A percentile compares a stretch with the other conserved stretches of the same genome.
phyloP scores from a whole-genome alignment of 2,797 vertebrate species.

The Malurus splendens region DNA sequence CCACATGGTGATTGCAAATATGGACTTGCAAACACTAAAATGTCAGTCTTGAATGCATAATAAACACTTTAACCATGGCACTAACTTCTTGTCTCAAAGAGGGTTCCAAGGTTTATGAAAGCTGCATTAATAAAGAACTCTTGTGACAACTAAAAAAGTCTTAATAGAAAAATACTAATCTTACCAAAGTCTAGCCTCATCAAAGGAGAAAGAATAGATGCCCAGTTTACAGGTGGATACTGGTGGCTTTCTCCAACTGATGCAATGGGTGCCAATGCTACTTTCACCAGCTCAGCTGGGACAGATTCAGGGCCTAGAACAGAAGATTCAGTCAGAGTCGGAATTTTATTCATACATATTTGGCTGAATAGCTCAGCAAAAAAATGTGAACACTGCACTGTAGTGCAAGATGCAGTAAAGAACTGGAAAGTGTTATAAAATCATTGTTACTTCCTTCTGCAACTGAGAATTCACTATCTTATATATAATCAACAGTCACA shows the following conservation, averaged over 20 bases:
- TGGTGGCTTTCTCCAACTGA: constrained; percentile 78
- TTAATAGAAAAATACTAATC: background rate
- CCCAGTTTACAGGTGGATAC: constrained; percentile 93
- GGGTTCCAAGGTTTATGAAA: background rate
- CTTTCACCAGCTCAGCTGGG: constrained; percentile 72
- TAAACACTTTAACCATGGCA: background rate
- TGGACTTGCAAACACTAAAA: background rate
- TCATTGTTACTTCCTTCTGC: background rate
- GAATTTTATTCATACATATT: background rate
- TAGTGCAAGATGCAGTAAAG: background rate
- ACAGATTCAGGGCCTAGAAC: constrained; percentile 81
- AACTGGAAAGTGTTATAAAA: background rate
- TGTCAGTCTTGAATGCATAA: background rate
- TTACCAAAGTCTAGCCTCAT: constrained; percentile 90
- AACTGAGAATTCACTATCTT: background rate
- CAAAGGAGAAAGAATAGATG: constrained; percentile 84
- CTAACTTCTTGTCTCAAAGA: background rate
- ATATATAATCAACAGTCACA: background rate
- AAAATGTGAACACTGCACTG: background rate
- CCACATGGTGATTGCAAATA: background rate
- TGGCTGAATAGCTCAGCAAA: background rate
- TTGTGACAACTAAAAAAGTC: background rate
- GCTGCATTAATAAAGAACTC: background rate
- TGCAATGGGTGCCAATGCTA: constrained; percentile 77
- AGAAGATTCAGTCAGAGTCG: background rate